These are phyloP conservation scores for Drosophila peninsularis DNA, from an alignment of 2,888 invertebrate genomes.

Conservation along the genomic window DNA sequence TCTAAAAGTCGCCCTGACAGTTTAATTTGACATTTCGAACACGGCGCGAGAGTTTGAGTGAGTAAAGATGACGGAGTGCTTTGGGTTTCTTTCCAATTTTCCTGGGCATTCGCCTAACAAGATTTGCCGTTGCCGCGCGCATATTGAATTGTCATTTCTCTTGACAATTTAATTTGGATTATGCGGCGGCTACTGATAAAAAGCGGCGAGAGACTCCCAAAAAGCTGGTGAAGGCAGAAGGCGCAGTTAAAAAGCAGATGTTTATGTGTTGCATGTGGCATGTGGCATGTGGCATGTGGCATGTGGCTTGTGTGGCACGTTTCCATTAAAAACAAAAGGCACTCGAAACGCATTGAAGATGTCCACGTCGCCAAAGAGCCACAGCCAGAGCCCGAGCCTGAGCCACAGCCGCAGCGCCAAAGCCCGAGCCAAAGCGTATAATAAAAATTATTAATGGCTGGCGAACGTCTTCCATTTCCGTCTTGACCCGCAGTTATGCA, in stretches of 20 bases:
- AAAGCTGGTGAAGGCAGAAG: background rate
- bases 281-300: slow-evolving; percentile 14
- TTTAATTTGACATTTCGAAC: slow-evolving; percentile 75
- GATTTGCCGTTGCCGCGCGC: slow-evolving; percentile 50
- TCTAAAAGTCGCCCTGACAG: slow-evolving; percentile 76
- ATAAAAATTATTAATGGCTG: slow-evolving; percentile 74
- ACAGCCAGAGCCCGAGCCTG: background rate
- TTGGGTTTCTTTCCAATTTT: slow-evolving; percentile 61
- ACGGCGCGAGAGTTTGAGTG: slow-evolving; percentile 1
- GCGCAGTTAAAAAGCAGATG: slow-evolving; percentile 47
- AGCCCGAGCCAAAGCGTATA: slow-evolving; percentile 18
- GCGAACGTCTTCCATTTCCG: slow-evolving; percentile 74
- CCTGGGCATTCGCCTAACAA: slow-evolving; percentile 70
- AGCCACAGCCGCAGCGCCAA: slow-evolving; percentile 1
- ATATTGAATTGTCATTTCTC: slow-evolving; percentile 80
- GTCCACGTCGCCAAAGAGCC: slow-evolving; percentile 37
- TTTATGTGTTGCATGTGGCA: slow-evolving; percentile 26
- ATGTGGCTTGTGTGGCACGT: slow-evolving; percentile 47
- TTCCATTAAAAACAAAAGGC: slow-evolving; percentile 71
- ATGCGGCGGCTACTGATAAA: slow-evolving; percentile 69
- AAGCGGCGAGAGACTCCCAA: slow-evolving; percentile 13
- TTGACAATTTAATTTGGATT: slow-evolving; percentile 80
- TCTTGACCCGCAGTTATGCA: slow-evolving; percentile 79
- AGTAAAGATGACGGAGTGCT: slow-evolving; percentile 66
- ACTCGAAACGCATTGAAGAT: slow-evolving; percentile 66